phyloP scores from a whole-genome alignment of 2,113 vertebrate species.

The Pygathrix nemaeus region DNA sequence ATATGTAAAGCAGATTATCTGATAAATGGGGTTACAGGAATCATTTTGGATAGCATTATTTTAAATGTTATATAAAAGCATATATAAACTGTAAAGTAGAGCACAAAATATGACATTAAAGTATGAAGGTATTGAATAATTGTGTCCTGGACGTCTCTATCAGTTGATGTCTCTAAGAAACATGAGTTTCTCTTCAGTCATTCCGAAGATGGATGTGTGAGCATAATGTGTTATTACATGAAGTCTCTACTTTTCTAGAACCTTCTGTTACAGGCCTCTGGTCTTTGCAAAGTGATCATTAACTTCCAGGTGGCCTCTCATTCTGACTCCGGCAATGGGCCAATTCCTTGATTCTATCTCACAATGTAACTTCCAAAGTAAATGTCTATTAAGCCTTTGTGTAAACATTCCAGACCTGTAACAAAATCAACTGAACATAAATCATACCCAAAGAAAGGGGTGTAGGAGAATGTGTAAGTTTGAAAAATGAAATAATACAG shows the following conservation, averaged over 20 bases:
- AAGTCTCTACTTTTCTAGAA: slow-evolving; percentile 49
- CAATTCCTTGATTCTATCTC: slow-evolving; percentile 80
- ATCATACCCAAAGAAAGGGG: slow-evolving; percentile 69
- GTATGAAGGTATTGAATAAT: slow-evolving; percentile 26
- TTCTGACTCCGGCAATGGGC: slow-evolving; percentile 73
- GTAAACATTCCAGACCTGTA: slow-evolving; percentile 78
- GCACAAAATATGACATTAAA: slow-evolving; percentile 25
- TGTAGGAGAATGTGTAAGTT: slow-evolving; percentile 69
- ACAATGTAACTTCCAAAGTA: slow-evolving; percentile 79
- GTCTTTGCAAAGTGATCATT: slow-evolving; percentile 72
- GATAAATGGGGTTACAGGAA: background rate
- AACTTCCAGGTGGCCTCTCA: slow-evolving; percentile 78
- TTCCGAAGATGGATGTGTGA: slow-evolving; percentile 36
- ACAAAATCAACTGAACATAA: slow-evolving; percentile 80
- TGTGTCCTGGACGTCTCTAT: slow-evolving; percentile 2
- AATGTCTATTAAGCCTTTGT: slow-evolving; percentile 80
- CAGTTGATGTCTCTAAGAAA: slow-evolving; percentile 22
- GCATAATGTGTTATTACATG: slow-evolving; percentile 53
- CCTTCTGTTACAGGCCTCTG: slow-evolving; percentile 66
- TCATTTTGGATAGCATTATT: slow-evolving; percentile 32
- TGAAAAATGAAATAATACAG: slow-evolving; percentile 76
- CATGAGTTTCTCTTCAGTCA: slow-evolving; percentile 27
- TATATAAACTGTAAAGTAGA: background rate
- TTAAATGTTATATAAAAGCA: background rate
- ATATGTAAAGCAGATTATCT: background rate